Evolutionary conservation across 2,888 invertebrate species (phyloP), one percentile per base, ranked within the genome.

Genomic region (Monopis laevigella): DNA sequence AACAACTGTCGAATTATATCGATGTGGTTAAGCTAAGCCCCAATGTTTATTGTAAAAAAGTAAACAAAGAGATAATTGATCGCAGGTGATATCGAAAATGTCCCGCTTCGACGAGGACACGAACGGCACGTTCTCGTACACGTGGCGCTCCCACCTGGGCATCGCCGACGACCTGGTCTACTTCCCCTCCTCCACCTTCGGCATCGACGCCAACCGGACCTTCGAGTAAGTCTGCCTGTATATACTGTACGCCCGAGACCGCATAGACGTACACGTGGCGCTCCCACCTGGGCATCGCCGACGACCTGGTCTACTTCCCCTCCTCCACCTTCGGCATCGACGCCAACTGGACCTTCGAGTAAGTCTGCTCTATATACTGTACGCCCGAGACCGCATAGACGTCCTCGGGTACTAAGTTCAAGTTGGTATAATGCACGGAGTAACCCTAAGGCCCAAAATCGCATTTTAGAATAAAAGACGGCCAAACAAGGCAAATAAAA

Each of bases 281-380:
- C 51, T 92, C 91, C 12, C 92, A 93, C 62, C 87, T 86, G 47
- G 93, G 95, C 2, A 88, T 90, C 62, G 91, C 94, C 0, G 94
- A 94, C 61, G 88, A 92, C 39, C 77, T 92, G 42, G 88, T 93
- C 0, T 90, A 92, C 65, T 94, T 90, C 65, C 94, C 97, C 0
- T 89, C 96, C 0, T 89, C 93, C 0, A 92, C 94, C 1, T 96
- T 88, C 63, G 97, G 96, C 16, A 88, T 96, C 46, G 98, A 98
- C 69, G 94, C 93, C 1, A 96, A 97, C 65, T 84, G 93, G 45
- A 98, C 97, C 0, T 96, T 98, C 56, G 92, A 91, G 84, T 96
- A 46, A 71, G 75, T 67, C 10, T 32, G n/a, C n/a, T n/a, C n/a
- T n/a, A n/a, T n/a, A n/a, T n/a, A n/a, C n/a, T n/a, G n/a, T n/a